These are phyloP conservation scores for Crossocerus cetratus DNA, from an alignment of 2,888 invertebrate genomes.

Conservation along the genomic window DNA sequence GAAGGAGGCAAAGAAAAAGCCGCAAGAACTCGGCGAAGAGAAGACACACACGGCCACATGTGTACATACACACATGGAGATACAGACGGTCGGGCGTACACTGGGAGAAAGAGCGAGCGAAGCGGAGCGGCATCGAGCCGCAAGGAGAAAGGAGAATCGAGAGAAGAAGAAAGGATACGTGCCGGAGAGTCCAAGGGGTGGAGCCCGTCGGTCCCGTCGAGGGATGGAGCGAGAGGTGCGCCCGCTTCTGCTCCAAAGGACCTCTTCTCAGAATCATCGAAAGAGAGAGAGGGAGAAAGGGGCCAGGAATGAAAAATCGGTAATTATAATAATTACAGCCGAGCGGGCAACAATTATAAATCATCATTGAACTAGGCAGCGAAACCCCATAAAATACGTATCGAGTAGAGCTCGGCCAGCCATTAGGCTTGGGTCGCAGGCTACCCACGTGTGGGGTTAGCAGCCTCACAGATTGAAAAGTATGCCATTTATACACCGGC, in stretches of 20 bases:
- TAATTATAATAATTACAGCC: slow-evolving; percentile 73
- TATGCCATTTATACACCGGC: slow-evolving; percentile 6
- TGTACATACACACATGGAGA: slow-evolving; percentile 10
- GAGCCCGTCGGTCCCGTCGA: slow-evolving; percentile 48
- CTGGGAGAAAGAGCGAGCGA: slow-evolving; percentile 8
- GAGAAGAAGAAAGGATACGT: slow-evolving; percentile 27
- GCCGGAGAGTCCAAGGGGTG: slow-evolving; percentile 64
- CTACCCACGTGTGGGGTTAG: slow-evolving; percentile 22
- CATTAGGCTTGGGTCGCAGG: slow-evolving; percentile 25
- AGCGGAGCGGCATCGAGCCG: too few species aligned
- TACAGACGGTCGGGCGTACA: slow-evolving; percentile 13
- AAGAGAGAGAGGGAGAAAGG: slow-evolving; percentile 35
- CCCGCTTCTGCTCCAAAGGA: slow-evolving; percentile 33
- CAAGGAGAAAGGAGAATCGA: slow-evolving; percentile 28
- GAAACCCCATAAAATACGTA: slow-evolving; percentile 65
- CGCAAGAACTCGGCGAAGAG: slow-evolving; percentile 27
- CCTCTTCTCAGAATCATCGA: too few species aligned
- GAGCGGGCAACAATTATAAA: slow-evolving; percentile 71
- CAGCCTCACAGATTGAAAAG: slow-evolving; percentile 55
- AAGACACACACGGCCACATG: slow-evolving; percentile 19
- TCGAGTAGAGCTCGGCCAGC: slow-evolving; percentile 22
- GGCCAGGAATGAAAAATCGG: slow-evolving; percentile 67
- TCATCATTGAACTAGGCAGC: slow-evolving; percentile 73
- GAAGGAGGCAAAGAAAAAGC: slow-evolving; percentile 25
- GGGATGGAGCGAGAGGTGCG: slow-evolving; percentile 52